These are phyloP conservation scores for Heteronetta atricapilla DNA, from an alignment of 2,113 vertebrate species.

Conservation along the genomic window DNA sequence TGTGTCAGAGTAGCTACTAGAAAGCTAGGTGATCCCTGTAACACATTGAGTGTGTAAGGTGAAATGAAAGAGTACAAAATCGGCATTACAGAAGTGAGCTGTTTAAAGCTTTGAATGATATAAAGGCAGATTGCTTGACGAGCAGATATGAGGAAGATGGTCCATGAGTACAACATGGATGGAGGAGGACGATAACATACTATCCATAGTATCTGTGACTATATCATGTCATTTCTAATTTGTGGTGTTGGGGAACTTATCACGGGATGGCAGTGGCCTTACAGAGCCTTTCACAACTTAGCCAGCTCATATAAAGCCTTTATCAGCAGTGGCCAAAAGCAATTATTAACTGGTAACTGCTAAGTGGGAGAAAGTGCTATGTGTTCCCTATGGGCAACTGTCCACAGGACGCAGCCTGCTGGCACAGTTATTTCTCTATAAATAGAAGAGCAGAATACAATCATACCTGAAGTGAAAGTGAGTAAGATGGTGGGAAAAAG, in stretches of 20 bases:
- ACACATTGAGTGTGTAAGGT: background rate
- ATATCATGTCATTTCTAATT: background rate
- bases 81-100: background rate
- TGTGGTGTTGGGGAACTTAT: background rate
- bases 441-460: background rate
- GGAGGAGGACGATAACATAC: background rate
- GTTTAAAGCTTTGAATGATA: background rate
- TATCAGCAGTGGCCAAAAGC: background rate
- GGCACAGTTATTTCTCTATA: background rate
- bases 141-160: background rate
- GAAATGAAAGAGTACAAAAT: background rate
- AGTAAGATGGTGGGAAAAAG: background rate
- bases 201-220: background rate
- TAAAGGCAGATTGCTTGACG: background rate
- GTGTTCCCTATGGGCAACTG: background rate
- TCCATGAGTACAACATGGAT: background rate
- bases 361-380: background rate
- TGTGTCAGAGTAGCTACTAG: conserved; percentile 58
- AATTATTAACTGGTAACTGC: background rate
- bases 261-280: background rate
- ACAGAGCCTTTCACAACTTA: background rate
- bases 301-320: background rate
- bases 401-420: background rate
- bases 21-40: conserved; percentile 37
- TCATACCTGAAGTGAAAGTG: background rate